Evolutionary conservation across 2,113 vertebrate genomes (phyloP), one percentile per base, ranked within the genome.

Genomic region (Crypturellus undulatus): DNA sequence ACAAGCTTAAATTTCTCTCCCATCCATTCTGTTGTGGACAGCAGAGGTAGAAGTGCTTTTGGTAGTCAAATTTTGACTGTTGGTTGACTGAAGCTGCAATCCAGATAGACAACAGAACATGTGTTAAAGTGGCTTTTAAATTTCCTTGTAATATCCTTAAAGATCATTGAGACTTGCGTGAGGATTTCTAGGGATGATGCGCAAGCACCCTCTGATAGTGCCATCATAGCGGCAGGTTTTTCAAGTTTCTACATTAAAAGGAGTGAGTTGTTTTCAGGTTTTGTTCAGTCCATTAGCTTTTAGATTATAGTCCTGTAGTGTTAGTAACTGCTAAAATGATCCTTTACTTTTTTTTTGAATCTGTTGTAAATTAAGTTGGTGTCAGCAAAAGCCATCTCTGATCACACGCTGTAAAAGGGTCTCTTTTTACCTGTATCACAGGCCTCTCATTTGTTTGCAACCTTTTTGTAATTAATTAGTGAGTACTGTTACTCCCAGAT

Each of bases 161-260:
- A 56, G 40, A 89, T 25, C 32, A 26, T 90, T 81, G 30, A 90
- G 69, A 86, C 52, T 76, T 90, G 38, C 38, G 71, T 65, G 36
- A 42, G 89, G 69, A 62, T 63, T 86, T 80, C 58, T 52, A 28
- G 69, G 0, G 0, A 76, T 70, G 62, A 47, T 75, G 54, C 38
- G 43, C 0, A 2, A 86, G 77, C 43, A 45, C 21, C 12, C 36
- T 81, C 65, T 79, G 69, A 56, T 67, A 68, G 7, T 84, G 38
- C 42, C 69, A 43, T 79, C 54, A 45, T 59, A 75, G 60, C 24
- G 79, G 60, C 72, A 71, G 17, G 10, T 78, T 90, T 82, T 83
- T 94, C 71, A 91, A 75, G 47, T 80, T 71, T 17, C 54, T 56
- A 6, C 49, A 28, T 89, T 95, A 59, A 88, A 91, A 93, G 24